phyloP scores from a whole-genome alignment of 2,113 vertebrate genomes.

The Oceanites oceanicus region DNA sequence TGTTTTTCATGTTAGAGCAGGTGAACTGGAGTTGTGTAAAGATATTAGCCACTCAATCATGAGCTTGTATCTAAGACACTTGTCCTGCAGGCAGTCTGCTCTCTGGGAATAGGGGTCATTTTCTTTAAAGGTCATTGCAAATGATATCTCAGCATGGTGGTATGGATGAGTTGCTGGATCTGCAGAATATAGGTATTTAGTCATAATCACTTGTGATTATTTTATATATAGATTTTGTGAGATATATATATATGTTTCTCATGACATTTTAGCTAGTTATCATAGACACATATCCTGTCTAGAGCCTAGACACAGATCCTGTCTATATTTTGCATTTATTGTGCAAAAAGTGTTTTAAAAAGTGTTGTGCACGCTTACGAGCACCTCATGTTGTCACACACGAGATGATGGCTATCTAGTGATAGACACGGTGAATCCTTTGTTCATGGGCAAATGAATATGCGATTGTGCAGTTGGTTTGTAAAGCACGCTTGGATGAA shows the following conservation, averaged over 20 bases:
- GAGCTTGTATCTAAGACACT: not conserved
- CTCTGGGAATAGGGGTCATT: conserved; percentile 6
- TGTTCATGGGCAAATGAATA: conserved; percentile 10
- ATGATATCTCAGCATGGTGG: not conserved
- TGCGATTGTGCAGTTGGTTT: not conserved
- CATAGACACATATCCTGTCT: not conserved
- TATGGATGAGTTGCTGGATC: not conserved
- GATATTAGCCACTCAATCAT: not conserved
- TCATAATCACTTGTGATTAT: not conserved
- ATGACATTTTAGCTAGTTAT: not conserved
- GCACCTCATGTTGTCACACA: not conserved
- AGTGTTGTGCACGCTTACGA: not conserved
- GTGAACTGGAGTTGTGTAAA: not conserved
- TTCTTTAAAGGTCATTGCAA: conserved; percentile 1
- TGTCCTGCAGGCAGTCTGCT: conserved; percentile 1
- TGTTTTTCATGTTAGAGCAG: not conserved
- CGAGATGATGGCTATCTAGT: not conserved
- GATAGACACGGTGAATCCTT: not conserved
- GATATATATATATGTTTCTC: not conserved
- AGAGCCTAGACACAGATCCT: not conserved
- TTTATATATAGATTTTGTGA: not conserved
- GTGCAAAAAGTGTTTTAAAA: not conserved
- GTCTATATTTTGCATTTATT: not conserved
- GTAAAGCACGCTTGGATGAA: not conserved
- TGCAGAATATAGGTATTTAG: not conserved